Conservation (phyloP, 2,113 vertebrate genomes). For the Stegostoma tigrinum region DNA sequence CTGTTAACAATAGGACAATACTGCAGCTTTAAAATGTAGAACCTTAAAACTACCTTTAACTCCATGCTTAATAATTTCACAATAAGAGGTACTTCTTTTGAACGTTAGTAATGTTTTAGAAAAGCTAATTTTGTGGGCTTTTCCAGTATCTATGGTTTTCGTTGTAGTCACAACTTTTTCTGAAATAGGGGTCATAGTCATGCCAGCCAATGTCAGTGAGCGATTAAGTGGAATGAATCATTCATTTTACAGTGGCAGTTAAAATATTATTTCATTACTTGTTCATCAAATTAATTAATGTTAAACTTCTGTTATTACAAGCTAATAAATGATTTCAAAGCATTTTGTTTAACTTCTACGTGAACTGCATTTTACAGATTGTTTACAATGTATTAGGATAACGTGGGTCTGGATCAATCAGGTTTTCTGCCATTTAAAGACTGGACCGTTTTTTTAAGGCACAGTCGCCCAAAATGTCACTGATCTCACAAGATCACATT, state of each 20-base stretch:
- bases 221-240: not conserved
- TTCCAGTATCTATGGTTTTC: not conserved
- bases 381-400: not conserved
- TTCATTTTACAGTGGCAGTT: not conserved
- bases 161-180: not conserved
- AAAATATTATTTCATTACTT: conserved; percentile 19
- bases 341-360: not conserved
- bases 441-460: not conserved
- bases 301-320: conserved; percentile 19
- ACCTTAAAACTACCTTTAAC: not conserved
- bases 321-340: conserved; percentile 3
- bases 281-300: conserved; percentile 18
- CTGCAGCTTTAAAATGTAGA: not conserved
- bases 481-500: not conserved
- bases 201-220: not conserved
- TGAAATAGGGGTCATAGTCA: conserved; percentile 4
- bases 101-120: not conserved
- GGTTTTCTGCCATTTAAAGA: not conserved
- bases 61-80: not conserved
- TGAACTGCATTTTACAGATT: not conserved
- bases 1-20: not conserved
- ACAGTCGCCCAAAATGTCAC: not conserved
- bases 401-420: not conserved
- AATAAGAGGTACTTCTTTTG: not conserved
- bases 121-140: not conserved